phyloP scores from a whole-genome alignment of 2,113 vertebrate genomes.

The Nettapus auritus region DNA sequence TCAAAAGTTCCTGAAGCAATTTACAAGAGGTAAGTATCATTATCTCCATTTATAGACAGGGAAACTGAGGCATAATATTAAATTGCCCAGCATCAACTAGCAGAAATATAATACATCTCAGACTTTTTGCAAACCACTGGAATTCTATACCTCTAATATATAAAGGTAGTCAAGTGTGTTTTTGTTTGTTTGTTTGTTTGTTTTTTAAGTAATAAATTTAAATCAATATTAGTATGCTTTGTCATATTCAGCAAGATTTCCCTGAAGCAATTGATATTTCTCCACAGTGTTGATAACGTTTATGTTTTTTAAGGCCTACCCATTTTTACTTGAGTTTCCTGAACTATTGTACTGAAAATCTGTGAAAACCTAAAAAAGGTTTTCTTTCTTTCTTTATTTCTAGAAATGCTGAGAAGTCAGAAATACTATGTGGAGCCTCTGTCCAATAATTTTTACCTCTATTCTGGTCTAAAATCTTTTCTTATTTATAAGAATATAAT shows the following conservation, averaged over 20 bases:
- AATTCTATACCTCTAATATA: background rate
- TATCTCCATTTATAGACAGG: background rate
- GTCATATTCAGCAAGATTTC: constrained; percentile 15
- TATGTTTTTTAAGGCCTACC: background rate
- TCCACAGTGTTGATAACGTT: background rate
- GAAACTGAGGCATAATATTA: constrained; percentile 44
- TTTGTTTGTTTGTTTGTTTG: too few relatives aligned
- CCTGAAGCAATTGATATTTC: background rate
- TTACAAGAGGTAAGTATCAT: constrained; percentile 34
- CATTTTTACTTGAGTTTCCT: background rate
- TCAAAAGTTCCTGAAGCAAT: constrained; percentile 63
- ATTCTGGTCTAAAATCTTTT: background rate
- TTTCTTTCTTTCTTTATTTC: background rate
- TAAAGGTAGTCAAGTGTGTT: background rate
- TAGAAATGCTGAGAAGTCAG: background rate
- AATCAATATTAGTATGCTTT: background rate
- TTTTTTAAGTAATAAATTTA: background rate
- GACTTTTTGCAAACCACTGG: background rate
- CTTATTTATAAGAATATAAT: background rate
- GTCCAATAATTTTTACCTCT: background rate
- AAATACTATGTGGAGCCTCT: background rate
- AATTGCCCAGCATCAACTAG: background rate
- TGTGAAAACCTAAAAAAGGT: background rate
- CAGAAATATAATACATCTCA: background rate
- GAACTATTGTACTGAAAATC: background rate